These are phyloP conservation scores for Sarcophaga rosellei DNA, from an alignment of 2,888 invertebrate genomes.

Conservation along the genomic window DNA sequence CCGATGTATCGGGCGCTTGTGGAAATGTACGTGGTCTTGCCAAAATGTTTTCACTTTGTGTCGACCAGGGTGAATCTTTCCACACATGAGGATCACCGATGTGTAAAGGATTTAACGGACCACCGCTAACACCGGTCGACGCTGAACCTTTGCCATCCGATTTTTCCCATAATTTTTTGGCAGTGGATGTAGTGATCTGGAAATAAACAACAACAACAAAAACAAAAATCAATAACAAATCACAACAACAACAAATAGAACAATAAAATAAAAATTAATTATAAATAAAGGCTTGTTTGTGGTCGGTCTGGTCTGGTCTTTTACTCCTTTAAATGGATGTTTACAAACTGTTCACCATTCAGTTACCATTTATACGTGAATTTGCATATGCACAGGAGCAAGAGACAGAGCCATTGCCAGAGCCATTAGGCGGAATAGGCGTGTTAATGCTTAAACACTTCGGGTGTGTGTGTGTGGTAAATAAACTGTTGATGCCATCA, in stretches of 20 bases:
- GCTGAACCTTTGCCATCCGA: slow-evolving; percentile 89
- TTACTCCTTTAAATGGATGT: too few relatives aligned
- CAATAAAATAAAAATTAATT: neutral
- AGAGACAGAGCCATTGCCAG: neutral
- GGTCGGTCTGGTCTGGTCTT: too few relatives aligned
- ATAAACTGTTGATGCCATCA: slow-evolving; percentile 40
- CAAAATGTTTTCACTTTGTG: slow-evolving; percentile 92
- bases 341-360: too few relatives aligned
- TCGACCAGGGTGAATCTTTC: slow-evolving; percentile 96
- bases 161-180: slow-evolving; percentile 96
- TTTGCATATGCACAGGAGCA: neutral
- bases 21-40: slow-evolving; percentile 86
- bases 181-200: slow-evolving; percentile 96
- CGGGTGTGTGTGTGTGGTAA: neutral
- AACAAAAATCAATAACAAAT: slow-evolving; percentile 32
- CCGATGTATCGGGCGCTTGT: slow-evolving; percentile 84
- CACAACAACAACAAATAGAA: slow-evolving; percentile 25
- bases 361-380: neutral
- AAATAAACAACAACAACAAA: slow-evolving; percentile 28
- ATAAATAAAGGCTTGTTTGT: too few relatives aligned
- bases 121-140: slow-evolving; percentile 82
- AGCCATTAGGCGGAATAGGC: neutral
- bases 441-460: neutral
- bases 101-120: slow-evolving; percentile 88
- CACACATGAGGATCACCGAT: slow-evolving; percentile 89